phyloP scores from a whole-genome alignment of 1,140 invertebrate genomes.

The Magallana ariakensis region DNA sequence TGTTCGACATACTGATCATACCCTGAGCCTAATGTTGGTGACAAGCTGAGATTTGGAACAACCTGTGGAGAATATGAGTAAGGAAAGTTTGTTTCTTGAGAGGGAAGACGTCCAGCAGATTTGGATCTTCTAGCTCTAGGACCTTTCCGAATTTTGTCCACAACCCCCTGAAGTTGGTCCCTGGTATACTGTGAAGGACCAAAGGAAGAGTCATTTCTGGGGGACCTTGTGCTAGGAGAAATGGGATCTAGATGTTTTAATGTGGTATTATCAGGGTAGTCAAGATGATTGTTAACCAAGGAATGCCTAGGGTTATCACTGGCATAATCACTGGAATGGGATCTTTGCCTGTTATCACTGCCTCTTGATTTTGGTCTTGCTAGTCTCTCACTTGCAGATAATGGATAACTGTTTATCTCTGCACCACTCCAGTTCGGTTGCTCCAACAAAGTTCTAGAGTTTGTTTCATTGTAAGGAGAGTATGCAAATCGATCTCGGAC shows the following conservation, averaged over 20 bases:
- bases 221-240: slow-evolving; percentile 49
- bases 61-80: slow-evolving; percentile 33
- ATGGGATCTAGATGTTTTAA: slow-evolving; percentile 52
- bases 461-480: slow-evolving; percentile 26
- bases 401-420: not conserved
- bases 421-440: slow-evolving; percentile 42
- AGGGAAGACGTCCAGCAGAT: slow-evolving; percentile 35
- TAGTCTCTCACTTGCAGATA: not conserved
- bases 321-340: slow-evolving; percentile 37
- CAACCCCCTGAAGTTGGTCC: slow-evolving; percentile 79
- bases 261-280: slow-evolving; percentile 52
- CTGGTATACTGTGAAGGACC: slow-evolving; percentile 78
- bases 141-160: slow-evolving; percentile 77
- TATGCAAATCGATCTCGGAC: slow-evolving; percentile 42
- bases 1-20: slow-evolving; percentile 44
- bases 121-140: slow-evolving; percentile 64
- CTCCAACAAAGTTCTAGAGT: slow-evolving; percentile 11
- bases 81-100: slow-evolving; percentile 38
- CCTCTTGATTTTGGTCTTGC: slow-evolving; percentile 15
- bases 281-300: slow-evolving; percentile 6
- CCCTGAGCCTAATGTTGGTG: slow-evolving; percentile 32
- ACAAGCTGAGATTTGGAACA: slow-evolving; percentile 41
- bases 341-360: slow-evolving; percentile 16
- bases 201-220: slow-evolving; percentile 58
- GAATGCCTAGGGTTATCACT: slow-evolving; percentile 34